Evolutionary conservation across 2,797 vertebrate species (phyloP), one percentile per base, ranked within the genome.

Genomic region (Paratrypauchen microcephalus): DNA sequence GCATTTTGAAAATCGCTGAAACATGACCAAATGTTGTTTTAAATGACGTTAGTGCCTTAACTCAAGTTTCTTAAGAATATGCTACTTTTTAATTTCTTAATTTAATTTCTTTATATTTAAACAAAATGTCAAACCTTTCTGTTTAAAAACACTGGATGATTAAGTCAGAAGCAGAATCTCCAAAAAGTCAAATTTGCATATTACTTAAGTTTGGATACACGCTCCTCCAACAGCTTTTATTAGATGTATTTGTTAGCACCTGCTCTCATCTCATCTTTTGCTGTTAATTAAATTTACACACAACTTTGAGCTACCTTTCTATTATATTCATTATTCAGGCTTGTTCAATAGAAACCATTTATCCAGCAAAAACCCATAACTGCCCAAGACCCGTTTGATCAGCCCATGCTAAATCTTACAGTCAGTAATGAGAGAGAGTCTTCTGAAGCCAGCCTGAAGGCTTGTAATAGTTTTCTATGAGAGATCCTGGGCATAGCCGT

Each of bases 201-300:
- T 70, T 75, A 77, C 52, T 80, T 80, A 3, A 74, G 64, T 86
- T 71, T 76, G 78, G 74, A 81, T 72, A 85, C 80, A 79, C 74
- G 30, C 48, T 26, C 69, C 66, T 73, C 56, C 73, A 77, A 82
- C 78, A 72, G 78, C 82, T 78, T 73, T 88, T 90, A 87, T 87
- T 90, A 80, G 72, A 81, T 74, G 60, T 73, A 86, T 91, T 87
- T 84, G 77, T 90, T 87, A 88, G 81, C 77, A 82, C 75, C 72
- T 79, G 77, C 79, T 81, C 84, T 70, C 39, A 50, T 73, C 62
- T 5, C 28, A 79, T 82, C 65, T 71, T 76, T 57, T 68, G 73
- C 62, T 28, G 23, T 71, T 91, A 78, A 91, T 88, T 89, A 82
- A 69, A 90, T 88, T 85, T 82, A 66, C 68, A 79, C 66, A 15